Percentiles rank a stretch among this genome's conserved stretches.
phyloP scores from a whole-genome alignment of 2,888 invertebrate genomes.

The Hirtodrosophila cameraria region DNA sequence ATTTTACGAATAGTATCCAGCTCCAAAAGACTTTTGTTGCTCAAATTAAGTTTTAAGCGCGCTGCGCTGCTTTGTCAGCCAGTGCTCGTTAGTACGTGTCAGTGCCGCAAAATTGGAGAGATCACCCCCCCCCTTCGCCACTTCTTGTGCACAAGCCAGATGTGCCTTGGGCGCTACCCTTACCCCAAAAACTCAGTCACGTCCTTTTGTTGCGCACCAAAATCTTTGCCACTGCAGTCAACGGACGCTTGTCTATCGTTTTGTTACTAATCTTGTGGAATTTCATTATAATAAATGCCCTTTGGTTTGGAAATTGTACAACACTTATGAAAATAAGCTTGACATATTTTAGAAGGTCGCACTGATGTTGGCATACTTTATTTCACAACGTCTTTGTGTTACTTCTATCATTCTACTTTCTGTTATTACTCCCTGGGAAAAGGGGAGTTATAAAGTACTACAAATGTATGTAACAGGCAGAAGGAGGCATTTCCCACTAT shows the following conservation, averaged over 20 bases:
- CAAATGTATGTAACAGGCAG: too few species aligned
- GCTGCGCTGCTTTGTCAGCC: constrained; percentile 57
- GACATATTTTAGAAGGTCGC: neutral
- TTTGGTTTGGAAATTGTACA: constrained; percentile 7
- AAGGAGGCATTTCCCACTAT: too few species aligned
- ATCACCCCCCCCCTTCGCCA: constrained; percentile 15
- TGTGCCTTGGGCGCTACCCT: too few species aligned
- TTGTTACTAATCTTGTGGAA: constrained; percentile 11
- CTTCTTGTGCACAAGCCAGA: neutral
- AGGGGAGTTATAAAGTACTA: too few species aligned
- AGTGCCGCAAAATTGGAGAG: constrained; percentile 31
- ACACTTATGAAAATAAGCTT: neutral
- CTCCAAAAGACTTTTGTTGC: constrained; percentile 36
- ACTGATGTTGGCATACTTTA: too few species aligned
- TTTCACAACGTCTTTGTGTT: neutral
- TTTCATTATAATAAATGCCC: constrained; percentile 20
- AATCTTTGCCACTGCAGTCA: constrained; percentile 50
- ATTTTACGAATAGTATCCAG: constrained; percentile 1
- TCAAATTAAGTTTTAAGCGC: constrained; percentile 66
- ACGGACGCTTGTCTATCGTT: constrained; percentile 16
- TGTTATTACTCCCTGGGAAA: too few species aligned
- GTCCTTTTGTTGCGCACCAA: constrained; percentile 49
- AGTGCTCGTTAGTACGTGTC: constrained; percentile 64
- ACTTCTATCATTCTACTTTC: too few species aligned
- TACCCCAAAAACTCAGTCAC: constrained; percentile 41